Conservation (phyloP, 2,888 invertebrate genomes). For the Amaurobius ferox region DNA sequence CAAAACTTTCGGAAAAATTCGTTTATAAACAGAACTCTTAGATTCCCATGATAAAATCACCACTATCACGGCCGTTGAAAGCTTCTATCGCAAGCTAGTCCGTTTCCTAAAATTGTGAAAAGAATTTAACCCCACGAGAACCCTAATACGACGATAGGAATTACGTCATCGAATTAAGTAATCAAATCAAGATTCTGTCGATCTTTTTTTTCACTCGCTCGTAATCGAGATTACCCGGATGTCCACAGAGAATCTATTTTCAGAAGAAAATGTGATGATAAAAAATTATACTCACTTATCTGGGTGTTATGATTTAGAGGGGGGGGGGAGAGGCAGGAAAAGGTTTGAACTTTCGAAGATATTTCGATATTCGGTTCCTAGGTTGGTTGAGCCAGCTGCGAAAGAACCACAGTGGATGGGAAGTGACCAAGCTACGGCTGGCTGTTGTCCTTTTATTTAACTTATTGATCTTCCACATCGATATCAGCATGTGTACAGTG, state of each 20-base stretch:
- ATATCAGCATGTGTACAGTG: too few relatives aligned
- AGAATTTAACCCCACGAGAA: slow-evolving; percentile 19
- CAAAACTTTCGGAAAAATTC: not conserved
- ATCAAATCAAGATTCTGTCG: too few relatives aligned
- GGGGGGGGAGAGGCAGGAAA: not conserved
- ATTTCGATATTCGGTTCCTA: not conserved
- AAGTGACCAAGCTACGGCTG: too few relatives aligned
- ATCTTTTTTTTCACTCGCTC: not conserved
- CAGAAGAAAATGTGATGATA: not conserved
- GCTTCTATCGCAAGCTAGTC: not conserved
- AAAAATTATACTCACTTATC: not conserved
- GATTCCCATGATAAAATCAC: not conserved
- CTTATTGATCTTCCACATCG: too few relatives aligned
- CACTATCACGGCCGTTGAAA: not conserved
- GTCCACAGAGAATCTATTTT: not conserved
- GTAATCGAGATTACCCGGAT: not conserved
- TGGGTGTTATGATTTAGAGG: not conserved
- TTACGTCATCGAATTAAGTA: not conserved
- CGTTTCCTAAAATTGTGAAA: too few relatives aligned
- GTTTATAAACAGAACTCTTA: slow-evolving; percentile 24
- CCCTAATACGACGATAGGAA: not conserved
- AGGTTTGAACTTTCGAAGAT: not conserved
- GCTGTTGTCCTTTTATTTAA: too few relatives aligned
- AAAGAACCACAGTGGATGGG: too few relatives aligned
- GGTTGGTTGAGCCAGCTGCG: not conserved